phyloP scores from a whole-genome alignment of 2,888 invertebrate genomes.

The Leucoma salicis region DNA sequence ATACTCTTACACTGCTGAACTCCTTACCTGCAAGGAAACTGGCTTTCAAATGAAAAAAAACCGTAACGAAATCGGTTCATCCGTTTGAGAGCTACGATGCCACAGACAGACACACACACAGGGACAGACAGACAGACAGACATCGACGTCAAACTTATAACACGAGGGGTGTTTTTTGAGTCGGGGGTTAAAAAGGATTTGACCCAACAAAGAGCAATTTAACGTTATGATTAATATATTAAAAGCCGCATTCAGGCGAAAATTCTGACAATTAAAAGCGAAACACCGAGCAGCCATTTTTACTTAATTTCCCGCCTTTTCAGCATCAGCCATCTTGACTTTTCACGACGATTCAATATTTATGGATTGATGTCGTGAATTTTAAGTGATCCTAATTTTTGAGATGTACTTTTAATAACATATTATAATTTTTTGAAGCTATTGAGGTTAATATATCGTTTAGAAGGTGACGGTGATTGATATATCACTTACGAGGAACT shows the following conservation, averaged over 20 bases:
- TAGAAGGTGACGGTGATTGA: conserved; percentile 2
- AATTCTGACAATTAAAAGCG: conserved; percentile 30
- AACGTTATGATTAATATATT: conserved; percentile 44
- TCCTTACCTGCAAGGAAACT: too few relatives aligned
- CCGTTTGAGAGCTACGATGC: too few relatives aligned
- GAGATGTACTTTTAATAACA: too few relatives aligned
- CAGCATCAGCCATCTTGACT: conserved; percentile 26
- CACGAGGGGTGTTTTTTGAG: too few relatives aligned
- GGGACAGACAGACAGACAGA: too few relatives aligned
- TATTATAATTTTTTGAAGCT: background rate
- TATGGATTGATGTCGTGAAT: conserved; percentile 23
- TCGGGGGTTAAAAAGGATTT: too few relatives aligned
- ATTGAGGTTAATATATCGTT: conserved; percentile 1
- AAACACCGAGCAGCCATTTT: conserved; percentile 15
- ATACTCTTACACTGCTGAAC: too few relatives aligned
- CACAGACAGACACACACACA: too few relatives aligned
- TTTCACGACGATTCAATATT: conserved; percentile 20
- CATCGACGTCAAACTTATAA: too few relatives aligned
- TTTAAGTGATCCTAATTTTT: conserved; percentile 17
- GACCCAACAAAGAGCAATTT: conserved; percentile 21
- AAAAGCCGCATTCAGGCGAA: conserved; percentile 42
- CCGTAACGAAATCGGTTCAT: too few relatives aligned
- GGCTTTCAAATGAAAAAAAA: too few relatives aligned
- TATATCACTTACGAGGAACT: background rate
- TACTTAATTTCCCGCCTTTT: conserved; percentile 18